phyloP scores from a whole-genome alignment of 2,888 invertebrate genomes.

The Polydesmus complanatus region DNA sequence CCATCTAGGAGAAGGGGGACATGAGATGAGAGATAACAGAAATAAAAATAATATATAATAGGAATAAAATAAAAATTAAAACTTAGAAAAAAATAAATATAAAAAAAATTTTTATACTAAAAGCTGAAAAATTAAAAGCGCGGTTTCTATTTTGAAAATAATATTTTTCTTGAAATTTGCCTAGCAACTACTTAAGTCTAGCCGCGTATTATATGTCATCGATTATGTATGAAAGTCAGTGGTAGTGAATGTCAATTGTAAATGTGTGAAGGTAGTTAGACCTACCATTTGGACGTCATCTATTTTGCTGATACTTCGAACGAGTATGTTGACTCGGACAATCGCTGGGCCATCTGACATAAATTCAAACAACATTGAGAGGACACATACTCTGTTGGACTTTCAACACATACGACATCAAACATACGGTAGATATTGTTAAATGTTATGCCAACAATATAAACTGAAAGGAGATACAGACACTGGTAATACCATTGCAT shows the following conservation, averaged over 20 bases:
- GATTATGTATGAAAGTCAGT: not conserved
- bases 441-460: too few relatives aligned
- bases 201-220: too few relatives aligned
- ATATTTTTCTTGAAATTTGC: not conserved
- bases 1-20: constrained; percentile 49
- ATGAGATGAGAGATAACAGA: not conserved
- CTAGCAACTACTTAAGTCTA: not conserved
- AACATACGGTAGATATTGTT: too few relatives aligned
- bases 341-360: constrained; percentile 82
- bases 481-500: too few relatives aligned
- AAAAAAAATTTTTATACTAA: too few relatives aligned
- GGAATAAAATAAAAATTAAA: too few relatives aligned
- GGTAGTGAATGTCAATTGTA: not conserved
- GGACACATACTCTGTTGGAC: not conserved
- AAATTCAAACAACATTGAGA: constrained; percentile 3
- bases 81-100: too few relatives aligned
- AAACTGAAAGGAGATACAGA: too few relatives aligned
- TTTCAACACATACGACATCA: not conserved
- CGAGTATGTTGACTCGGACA: constrained; percentile 95
- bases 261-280: constrained; percentile 27
- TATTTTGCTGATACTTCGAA: constrained; percentile 94
- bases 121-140: not conserved
- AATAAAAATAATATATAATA: too few relatives aligned
- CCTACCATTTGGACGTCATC: constrained; percentile 99
- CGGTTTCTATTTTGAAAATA: not conserved